These are phyloP conservation scores for Nomada flava DNA, from an alignment of 2,888 invertebrate species.

Conservation along the genomic window DNA sequence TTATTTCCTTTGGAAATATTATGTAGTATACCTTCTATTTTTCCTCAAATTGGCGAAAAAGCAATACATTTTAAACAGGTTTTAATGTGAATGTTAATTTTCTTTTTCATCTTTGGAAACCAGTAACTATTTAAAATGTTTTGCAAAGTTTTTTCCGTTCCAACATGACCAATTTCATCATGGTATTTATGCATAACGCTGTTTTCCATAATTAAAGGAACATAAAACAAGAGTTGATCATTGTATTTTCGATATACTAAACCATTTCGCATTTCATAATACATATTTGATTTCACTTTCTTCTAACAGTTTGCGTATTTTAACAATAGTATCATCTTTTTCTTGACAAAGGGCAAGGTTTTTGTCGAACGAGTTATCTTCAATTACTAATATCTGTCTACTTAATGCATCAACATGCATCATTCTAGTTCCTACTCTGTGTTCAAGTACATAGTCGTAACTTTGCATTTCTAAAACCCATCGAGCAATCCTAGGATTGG, in stretches of 20 bases:
- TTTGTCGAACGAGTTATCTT: slow-evolving; percentile 34
- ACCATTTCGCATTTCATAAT: slow-evolving; percentile 22
- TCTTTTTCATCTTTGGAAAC: slow-evolving; percentile 28
- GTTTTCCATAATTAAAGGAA: slow-evolving; percentile 2
- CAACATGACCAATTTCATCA: slow-evolving; percentile 27
- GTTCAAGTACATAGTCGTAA: slow-evolving; percentile 19
- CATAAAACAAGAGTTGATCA: slow-evolving; percentile 11
- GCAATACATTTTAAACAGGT: slow-evolving; percentile 32
- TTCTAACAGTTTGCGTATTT: slow-evolving; percentile 1
- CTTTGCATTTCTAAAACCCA: slow-evolving; percentile 29
- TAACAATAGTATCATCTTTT: background rate
- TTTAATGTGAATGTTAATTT: slow-evolving; percentile 4
- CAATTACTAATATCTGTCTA: slow-evolving; percentile 1
- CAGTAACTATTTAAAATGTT: slow-evolving; percentile 26
- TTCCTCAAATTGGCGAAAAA: slow-evolving; percentile 3
- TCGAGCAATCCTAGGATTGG: slow-evolving; percentile 24
- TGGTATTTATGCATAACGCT: slow-evolving; percentile 13
- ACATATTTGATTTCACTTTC: background rate
- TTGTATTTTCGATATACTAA: slow-evolving; percentile 16
- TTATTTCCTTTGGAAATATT: slow-evolving; percentile 17
- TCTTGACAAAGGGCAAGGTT: slow-evolving; percentile 24
- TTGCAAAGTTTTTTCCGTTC: slow-evolving; percentile 2
- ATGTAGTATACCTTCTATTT: slow-evolving; percentile 3
- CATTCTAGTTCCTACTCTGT: slow-evolving; percentile 13
- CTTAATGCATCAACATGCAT: slow-evolving; percentile 18